A percentile compares a stretch with the other conserved stretches of the same genome.
Evolutionary conservation across 1,140 invertebrate species (phyloP).

Genomic region (Hycleus phaleratus): DNA sequence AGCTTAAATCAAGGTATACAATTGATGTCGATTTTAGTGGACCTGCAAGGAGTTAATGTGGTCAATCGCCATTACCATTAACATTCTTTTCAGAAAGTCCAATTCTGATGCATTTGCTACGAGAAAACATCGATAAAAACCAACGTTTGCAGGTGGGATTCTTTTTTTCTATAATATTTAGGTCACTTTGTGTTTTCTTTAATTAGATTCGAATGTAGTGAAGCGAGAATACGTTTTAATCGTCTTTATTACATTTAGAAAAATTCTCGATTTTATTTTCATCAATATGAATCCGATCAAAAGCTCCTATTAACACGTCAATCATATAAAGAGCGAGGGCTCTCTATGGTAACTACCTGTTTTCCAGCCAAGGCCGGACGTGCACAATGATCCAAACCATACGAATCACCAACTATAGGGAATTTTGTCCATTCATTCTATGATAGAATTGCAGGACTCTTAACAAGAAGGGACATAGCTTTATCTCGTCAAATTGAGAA

Average conservation of each 20-base stretch:
- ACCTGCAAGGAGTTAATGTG: slow-evolving; percentile 11
- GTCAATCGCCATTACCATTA: slow-evolving; percentile 4
- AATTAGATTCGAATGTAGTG: background rate
- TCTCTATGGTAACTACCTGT: slow-evolving; percentile 14
- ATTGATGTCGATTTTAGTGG: slow-evolving; percentile 9
- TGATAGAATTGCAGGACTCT: no score
- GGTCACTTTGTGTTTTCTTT: background rate
- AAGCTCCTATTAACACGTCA: slow-evolving; percentile 17
- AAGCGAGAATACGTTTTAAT: background rate
- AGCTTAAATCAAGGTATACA: slow-evolving; percentile 16
- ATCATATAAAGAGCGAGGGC: slow-evolving; percentile 9
- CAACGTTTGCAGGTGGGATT: background rate
- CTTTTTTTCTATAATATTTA: background rate
- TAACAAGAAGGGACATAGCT: no score
- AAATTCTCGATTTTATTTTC: background rate
- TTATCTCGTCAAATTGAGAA: no score
- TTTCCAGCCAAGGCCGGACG: slow-evolving; percentile 18
- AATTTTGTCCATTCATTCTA: background rate
- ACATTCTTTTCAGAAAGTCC: background rate
- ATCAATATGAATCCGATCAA: no score
- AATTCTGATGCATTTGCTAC: background rate
- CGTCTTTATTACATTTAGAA: background rate
- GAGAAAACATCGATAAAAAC: background rate
- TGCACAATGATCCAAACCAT: background rate
- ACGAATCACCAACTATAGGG: no score